phyloP scores from a whole-genome alignment of 2,797 vertebrate species.

The Arnoldichthys spilopterus region DNA sequence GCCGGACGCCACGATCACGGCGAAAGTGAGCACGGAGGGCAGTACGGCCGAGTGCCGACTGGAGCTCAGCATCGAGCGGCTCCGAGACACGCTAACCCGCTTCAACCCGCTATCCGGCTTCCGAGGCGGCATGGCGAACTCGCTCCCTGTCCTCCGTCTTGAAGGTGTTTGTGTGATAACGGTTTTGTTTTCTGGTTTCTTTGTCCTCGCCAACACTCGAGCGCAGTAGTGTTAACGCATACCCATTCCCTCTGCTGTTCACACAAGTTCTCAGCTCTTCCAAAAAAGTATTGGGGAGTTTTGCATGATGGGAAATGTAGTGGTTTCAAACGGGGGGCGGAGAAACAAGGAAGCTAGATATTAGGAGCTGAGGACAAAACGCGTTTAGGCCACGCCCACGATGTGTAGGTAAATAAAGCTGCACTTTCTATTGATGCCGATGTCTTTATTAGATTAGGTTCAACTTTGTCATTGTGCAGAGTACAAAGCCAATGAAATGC shows the following conservation, averaged over 20 bases:
- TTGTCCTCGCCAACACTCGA: background rate
- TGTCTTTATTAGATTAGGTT: too few species aligned
- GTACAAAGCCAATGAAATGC: too few species aligned
- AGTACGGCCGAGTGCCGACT: conserved; percentile 78
- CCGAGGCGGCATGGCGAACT: conserved; percentile 66
- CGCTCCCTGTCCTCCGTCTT: background rate
- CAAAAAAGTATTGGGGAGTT: background rate
- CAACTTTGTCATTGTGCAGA: too few species aligned
- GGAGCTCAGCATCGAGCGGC: conserved; percentile 55
- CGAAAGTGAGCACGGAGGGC: conserved; percentile 93
- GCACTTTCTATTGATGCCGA: too few species aligned
- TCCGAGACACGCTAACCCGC: conserved; percentile 45
- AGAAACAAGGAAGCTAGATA: background rate
- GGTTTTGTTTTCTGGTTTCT: background rate
- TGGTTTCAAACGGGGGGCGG: conserved; percentile 1
- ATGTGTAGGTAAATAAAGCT: too few species aligned
- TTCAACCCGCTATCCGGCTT: conserved; percentile 64
- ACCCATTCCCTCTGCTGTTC: conserved; percentile 13
- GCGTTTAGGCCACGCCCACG: too few species aligned
- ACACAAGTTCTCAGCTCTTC: conserved; percentile 1
- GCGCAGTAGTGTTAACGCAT: conserved; percentile 20
- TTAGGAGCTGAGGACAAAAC: too few species aligned
- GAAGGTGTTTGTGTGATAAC: background rate
- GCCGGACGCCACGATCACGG: conserved; percentile 94
- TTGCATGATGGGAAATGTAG: conserved; percentile 57